A percentile compares a stretch with the other conserved stretches of the same genome.
Evolutionary conservation across 2,888 invertebrate species (phyloP).

Genomic region (Pterostichus madidus): DNA sequence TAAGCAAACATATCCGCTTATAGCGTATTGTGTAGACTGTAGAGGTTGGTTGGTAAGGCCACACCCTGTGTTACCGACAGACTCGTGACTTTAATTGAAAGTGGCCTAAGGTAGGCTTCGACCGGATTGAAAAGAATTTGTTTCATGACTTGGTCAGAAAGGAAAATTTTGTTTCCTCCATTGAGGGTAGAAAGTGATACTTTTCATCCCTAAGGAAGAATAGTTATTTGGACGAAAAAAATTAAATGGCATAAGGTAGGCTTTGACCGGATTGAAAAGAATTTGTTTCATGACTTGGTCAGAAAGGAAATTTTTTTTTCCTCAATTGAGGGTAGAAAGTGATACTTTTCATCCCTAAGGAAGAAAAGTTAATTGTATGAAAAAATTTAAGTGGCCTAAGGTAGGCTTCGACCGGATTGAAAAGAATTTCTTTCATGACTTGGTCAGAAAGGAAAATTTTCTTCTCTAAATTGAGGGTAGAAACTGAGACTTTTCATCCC

Average conservation of each 20-base stretch:
- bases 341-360: no score
- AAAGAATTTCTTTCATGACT: not conserved
- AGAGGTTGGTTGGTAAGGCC: constrained; percentile 28
- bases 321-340: no score
- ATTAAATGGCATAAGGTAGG: not conserved
- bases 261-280: not conserved
- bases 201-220: no score
- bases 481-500: no score
- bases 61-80: constrained; percentile 44
- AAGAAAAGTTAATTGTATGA: no score
- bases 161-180: no score
- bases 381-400: not conserved
- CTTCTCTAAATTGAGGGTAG: no score
- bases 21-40: not conserved
- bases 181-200: no score
- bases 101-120: not conserved
- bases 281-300: not conserved
- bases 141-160: no score
- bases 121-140: not conserved
- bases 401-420: not conserved
- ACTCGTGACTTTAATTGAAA: constrained; percentile 19
- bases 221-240: no score
- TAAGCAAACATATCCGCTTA: constrained; percentile 17
- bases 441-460: no score
- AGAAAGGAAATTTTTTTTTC: no score